phyloP scores from a whole-genome alignment of 2,888 invertebrate species.

The Spatulosminthurus flaviceps region DNA sequence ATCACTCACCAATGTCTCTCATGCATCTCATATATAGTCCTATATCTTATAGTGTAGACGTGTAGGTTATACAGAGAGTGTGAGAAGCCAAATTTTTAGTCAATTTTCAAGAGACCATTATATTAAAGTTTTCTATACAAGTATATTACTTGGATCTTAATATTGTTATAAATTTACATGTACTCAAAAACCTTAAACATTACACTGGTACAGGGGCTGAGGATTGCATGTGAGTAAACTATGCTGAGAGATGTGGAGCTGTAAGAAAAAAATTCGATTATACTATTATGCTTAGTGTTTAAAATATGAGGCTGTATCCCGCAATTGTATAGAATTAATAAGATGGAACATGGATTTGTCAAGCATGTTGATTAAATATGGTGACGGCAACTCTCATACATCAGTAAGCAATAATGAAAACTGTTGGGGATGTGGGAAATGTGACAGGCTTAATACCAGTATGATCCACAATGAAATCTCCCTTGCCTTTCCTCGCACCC shows the following conservation, averaged over 20 bases:
- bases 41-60: too few species aligned
- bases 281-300: neutral
- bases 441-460: neutral
- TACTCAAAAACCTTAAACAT: too few species aligned
- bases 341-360: conserved; percentile 25
- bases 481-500: neutral
- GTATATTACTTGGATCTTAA: too few species aligned
- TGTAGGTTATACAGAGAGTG: too few species aligned
- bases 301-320: neutral
- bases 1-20: too few species aligned
- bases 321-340: neutral
- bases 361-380: conserved; percentile 44
- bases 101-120: too few species aligned
- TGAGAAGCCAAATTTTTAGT: too few species aligned
- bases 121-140: too few species aligned
- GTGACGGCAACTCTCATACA: conserved; percentile 24
- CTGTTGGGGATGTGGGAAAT: conserved; percentile 8
- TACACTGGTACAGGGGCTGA: too few species aligned
- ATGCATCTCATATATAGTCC: too few species aligned
- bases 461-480: neutral
- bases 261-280: conserved; percentile 34
- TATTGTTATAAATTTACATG: too few species aligned
- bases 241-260: too few species aligned
- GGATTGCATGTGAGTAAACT: neutral
- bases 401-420: conserved; percentile 25